Conservation (phyloP, 2,113 vertebrate species). For the Psittacula cyanocephala region DNA sequence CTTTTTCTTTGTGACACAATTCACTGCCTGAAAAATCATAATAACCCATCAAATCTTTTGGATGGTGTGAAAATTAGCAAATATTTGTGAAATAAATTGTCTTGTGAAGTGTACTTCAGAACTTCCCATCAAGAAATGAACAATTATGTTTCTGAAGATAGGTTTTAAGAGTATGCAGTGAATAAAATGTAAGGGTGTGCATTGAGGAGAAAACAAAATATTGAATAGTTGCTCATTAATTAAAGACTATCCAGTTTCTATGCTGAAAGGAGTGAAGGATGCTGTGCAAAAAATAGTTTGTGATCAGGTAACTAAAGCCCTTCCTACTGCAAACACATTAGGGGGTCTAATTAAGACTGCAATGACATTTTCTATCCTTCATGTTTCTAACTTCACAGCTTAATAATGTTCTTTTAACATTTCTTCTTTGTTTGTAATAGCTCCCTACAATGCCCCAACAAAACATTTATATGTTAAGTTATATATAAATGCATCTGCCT, state of each 20-base stretch:
- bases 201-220: slow-evolving; percentile 15
- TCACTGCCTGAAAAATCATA: neutral
- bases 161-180: neutral
- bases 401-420: slow-evolving; percentile 23
- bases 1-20: neutral
- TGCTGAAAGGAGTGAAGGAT: neutral
- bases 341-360: slow-evolving; percentile 46
- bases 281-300: slow-evolving; percentile 32
- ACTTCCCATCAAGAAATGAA: neutral
- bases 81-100: slow-evolving; percentile 40
- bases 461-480: neutral
- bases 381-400: slow-evolving; percentile 19
- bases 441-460: neutral
- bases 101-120: slow-evolving; percentile 17
- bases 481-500: neutral
- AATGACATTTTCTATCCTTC: slow-evolving; percentile 38
- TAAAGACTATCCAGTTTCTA: neutral
- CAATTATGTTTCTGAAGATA: neutral
- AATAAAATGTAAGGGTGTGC: neutral
- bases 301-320: slow-evolving; percentile 57
- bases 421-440: neutral
- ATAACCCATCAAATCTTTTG: neutral
- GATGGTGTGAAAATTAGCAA: slow-evolving; percentile 11
- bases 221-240: slow-evolving; percentile 22
- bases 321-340: slow-evolving; percentile 29